Conservation (phyloP, 2,113 vertebrate genomes). For the Paradisaea rubra region DNA sequence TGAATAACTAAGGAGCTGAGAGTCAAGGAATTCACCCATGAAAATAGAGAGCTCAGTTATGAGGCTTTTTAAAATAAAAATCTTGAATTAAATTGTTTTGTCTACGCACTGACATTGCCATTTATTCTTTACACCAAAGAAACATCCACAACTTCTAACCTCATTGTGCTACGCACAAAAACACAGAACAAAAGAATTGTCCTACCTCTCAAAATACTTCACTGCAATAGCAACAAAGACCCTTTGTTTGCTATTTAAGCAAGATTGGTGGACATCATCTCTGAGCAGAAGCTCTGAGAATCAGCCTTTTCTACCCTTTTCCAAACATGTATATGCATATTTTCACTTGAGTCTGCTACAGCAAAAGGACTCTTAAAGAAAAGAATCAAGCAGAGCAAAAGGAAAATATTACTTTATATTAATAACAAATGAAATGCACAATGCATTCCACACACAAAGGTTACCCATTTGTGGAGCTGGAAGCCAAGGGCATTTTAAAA, state of each 20-base stretch:
- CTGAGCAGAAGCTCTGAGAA: slow-evolving; percentile 3
- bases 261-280: slow-evolving; percentile 28
- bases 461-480: background rate
- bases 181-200: slow-evolving; percentile 34
- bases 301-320: background rate
- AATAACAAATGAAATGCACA: slow-evolving; percentile 30
- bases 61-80: background rate
- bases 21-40: background rate
- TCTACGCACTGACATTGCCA: background rate
- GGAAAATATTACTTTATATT: slow-evolving; percentile 45
- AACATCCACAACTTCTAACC: slow-evolving; percentile 2
- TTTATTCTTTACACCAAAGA: slow-evolving; percentile 30
- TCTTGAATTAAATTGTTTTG: background rate
- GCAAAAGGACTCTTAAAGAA: background rate
- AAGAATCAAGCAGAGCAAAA: slow-evolving; percentile 11
- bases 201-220: slow-evolving; percentile 15
- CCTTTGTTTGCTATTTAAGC: slow-evolving; percentile 9
- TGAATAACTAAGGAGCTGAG: background rate
- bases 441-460: slow-evolving; percentile 18
- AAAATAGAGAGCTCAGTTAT: background rate
- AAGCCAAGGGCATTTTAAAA: slow-evolving; percentile 49
- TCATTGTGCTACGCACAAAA: slow-evolving; percentile 29
- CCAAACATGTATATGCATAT: background rate
- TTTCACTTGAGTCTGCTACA: background rate
- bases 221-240: background rate